Evolutionary conservation across 2,888 invertebrate species (phyloP).

Genomic region (Proisotoma minuta): DNA sequence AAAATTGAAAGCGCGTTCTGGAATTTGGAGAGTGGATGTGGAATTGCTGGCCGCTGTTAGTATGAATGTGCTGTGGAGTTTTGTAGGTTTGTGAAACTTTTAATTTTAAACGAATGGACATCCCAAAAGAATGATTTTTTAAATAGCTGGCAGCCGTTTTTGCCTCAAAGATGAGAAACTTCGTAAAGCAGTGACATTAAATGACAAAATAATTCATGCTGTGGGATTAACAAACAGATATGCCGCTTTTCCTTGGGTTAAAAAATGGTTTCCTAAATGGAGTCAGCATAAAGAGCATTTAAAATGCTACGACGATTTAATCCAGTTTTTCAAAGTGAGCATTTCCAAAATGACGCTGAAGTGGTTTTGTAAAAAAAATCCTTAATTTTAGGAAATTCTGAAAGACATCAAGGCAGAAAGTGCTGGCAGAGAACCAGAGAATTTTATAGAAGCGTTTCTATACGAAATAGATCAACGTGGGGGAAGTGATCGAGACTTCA

Average conservation of each 20-base stretch:
- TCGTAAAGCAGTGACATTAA: not conserved
- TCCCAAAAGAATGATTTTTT: too few species aligned
- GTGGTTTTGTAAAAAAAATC: not conserved
- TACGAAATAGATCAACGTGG: constrained; percentile 2
- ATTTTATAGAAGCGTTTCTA: constrained; percentile 7
- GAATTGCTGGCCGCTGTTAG: not conserved
- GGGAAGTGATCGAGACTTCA: not conserved
- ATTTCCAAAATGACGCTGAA: not conserved
- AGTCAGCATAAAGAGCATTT: not conserved
- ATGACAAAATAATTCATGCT: constrained; percentile 2
- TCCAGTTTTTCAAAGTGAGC: not conserved
- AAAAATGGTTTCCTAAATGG: constrained; percentile 7
- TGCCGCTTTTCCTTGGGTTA: not conserved
- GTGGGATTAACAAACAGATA: constrained; percentile 1
- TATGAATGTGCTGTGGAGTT: too few species aligned
- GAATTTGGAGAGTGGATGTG: not conserved
- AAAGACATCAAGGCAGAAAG: not conserved
- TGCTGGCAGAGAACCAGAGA: not conserved
- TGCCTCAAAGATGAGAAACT: not conserved
- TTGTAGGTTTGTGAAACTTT: too few species aligned
- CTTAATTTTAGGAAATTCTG: not conserved
- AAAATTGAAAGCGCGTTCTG: not conserved
- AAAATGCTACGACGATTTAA: not conserved
- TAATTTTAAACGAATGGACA: too few species aligned
- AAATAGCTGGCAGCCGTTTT: constrained; percentile 5